Evolutionary conservation across 2,113 vertebrate species (phyloP).

Genomic region (Chaetops frenatus): DNA sequence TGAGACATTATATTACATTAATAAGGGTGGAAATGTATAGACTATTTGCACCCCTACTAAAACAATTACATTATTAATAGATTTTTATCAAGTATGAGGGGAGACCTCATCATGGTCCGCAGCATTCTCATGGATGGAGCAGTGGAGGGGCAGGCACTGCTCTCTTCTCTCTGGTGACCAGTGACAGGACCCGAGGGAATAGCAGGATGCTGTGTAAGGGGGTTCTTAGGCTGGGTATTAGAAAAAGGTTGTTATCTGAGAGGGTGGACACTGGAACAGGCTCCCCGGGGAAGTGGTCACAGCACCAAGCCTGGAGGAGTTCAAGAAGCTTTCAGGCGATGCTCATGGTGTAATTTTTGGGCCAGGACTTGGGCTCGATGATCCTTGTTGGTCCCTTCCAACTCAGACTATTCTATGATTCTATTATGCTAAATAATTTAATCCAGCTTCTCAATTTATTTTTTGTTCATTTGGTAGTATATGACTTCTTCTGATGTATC

Average conservation of each 20-base stretch:
- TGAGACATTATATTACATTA: neutral
- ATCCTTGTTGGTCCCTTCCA: neutral
- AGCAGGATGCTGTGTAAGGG: neutral
- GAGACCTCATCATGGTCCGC: neutral
- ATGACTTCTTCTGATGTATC: neutral
- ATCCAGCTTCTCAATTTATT: neutral
- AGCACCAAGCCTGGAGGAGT: neutral
- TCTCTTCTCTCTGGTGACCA: neutral
- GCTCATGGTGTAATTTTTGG: neutral
- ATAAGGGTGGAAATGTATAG: neutral
- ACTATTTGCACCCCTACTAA: neutral
- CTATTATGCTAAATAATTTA: neutral
- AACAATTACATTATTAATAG: neutral
- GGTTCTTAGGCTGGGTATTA: neutral
- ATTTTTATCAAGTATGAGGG: neutral
- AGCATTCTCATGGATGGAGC: neutral
- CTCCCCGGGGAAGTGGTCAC: too few relatives aligned
- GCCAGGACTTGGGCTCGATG: neutral
- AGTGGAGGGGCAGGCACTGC: neutral
- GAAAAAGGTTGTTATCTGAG: neutral
- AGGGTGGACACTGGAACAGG: neutral
- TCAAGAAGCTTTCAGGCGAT: neutral
- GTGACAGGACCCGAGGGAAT: neutral
- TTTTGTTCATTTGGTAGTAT: neutral
- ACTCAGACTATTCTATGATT: neutral